These are phyloP conservation scores for Cyprinodon tularosa DNA, from an alignment of 2,113 vertebrate species.

Conservation along the genomic window DNA sequence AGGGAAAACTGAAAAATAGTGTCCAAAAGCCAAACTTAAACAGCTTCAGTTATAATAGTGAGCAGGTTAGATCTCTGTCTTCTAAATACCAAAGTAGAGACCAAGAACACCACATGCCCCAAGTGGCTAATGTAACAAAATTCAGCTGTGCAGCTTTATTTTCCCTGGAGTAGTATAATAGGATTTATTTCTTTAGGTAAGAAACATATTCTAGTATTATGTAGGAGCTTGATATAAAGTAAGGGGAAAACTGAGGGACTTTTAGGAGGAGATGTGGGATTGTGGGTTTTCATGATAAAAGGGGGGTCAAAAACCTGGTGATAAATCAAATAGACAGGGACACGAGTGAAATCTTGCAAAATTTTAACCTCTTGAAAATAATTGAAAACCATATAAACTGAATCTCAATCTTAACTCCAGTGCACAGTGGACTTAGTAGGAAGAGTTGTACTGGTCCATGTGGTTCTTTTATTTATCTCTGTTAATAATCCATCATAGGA, in stretches of 20 bases:
- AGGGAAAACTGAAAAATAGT: not conserved
- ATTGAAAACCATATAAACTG: constrained; percentile 72
- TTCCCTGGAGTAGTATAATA: constrained; percentile 24
- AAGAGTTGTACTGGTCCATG: constrained; percentile 31
- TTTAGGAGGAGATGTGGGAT: constrained; percentile 6
- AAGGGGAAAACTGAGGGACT: constrained; percentile 9
- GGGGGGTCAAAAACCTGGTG: constrained; percentile 50
- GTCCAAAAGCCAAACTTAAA: not conserved
- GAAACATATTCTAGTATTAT: constrained; percentile 44
- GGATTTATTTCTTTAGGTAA: constrained; percentile 31
- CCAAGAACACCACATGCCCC: constrained; percentile 3
- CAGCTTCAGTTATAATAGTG: not conserved
- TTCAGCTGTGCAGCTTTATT: constrained; percentile 6
- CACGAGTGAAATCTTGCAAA: constrained; percentile 72
- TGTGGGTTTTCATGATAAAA: constrained; percentile 66
- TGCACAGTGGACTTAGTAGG: constrained; percentile 29
- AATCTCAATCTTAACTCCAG: constrained; percentile 69
- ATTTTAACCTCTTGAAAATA: constrained; percentile 63
- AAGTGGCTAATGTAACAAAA: constrained; percentile 13
- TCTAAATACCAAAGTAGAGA: not conserved
- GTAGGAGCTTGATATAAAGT: constrained; percentile 37
- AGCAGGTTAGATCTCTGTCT: constrained; percentile 4
- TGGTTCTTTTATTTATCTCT: constrained; percentile 62
- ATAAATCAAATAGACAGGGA: constrained; percentile 80
- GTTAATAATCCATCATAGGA: constrained; percentile 21